phyloP scores from a whole-genome alignment of 2,888 invertebrate genomes.

The Trachelus stipa region DNA sequence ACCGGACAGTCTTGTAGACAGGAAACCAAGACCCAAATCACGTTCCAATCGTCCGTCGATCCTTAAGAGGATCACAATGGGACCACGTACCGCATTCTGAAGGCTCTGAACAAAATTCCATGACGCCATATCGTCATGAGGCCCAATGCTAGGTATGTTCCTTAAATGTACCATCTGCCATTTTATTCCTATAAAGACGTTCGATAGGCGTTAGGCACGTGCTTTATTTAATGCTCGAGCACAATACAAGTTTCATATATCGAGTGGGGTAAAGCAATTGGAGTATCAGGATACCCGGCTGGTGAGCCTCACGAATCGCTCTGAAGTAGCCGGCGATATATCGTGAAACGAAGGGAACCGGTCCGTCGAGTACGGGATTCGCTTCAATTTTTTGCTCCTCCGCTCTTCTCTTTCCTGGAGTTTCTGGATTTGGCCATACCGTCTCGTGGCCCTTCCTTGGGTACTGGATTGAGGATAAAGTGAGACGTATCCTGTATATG shows the following conservation, averaged over 20 bases:
- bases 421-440: not conserved
- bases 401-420: not conserved
- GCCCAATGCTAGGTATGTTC: not conserved
- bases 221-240: not conserved
- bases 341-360: not conserved
- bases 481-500: not conserved
- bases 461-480: not conserved
- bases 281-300: not conserved
- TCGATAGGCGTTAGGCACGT: not conserved
- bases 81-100: not conserved
- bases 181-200: not conserved
- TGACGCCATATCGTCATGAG: not conserved
- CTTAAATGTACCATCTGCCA: not conserved
- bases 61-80: conserved; percentile 31
- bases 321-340: not conserved
- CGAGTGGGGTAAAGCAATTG: not conserved
- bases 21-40: conserved; percentile 41
- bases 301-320: not conserved
- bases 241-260: not conserved
- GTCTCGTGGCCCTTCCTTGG: not conserved
- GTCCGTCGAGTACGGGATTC: not conserved
- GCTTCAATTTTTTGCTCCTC: not conserved
- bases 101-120: not conserved
- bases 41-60: conserved; percentile 29
- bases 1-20: conserved; percentile 22